Evolutionary conservation across 2,888 invertebrate genomes (phyloP).

Genomic region (Drosophila nr. perissopoda): DNA sequence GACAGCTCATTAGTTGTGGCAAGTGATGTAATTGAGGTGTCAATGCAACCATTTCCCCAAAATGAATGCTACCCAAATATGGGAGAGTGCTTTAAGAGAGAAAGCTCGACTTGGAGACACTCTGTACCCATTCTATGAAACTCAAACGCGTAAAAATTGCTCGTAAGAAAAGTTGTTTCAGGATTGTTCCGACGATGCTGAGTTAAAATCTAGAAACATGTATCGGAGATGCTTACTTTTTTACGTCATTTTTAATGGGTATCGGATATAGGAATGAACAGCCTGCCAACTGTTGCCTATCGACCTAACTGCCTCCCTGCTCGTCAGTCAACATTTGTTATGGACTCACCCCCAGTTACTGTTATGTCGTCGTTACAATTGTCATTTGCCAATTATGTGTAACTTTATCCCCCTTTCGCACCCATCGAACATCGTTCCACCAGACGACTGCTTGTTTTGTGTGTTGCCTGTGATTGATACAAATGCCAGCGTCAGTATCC

Average conservation of each 20-base stretch:
- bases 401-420: conserved; percentile 1
- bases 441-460: conserved; percentile 5
- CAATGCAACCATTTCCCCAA: conserved; percentile 19
- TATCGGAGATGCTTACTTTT: rapidly evolving
- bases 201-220: background rate
- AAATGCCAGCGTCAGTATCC: conserved; percentile 54
- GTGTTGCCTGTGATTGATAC: conserved; percentile 72
- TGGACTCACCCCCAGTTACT: conserved; percentile 38
- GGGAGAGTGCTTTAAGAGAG: background rate
- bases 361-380: conserved; percentile 54
- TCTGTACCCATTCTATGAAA: background rate
- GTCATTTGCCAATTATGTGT: conserved; percentile 73
- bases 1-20: conserved; percentile 49
- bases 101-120: conserved; percentile 30
- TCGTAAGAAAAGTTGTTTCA: background rate
- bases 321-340: conserved; percentile 69
- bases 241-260: background rate
- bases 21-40: conserved; percentile 70
- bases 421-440: background rate
- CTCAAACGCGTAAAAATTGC: background rate
- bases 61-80: background rate
- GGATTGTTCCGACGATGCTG: background rate
- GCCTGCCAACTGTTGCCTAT: conserved; percentile 48
- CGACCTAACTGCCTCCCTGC: conserved; percentile 18
- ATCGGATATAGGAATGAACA: background rate